phyloP scores from a whole-genome alignment of 2,888 invertebrate species.

The Scaptomyza polygonia region DNA sequence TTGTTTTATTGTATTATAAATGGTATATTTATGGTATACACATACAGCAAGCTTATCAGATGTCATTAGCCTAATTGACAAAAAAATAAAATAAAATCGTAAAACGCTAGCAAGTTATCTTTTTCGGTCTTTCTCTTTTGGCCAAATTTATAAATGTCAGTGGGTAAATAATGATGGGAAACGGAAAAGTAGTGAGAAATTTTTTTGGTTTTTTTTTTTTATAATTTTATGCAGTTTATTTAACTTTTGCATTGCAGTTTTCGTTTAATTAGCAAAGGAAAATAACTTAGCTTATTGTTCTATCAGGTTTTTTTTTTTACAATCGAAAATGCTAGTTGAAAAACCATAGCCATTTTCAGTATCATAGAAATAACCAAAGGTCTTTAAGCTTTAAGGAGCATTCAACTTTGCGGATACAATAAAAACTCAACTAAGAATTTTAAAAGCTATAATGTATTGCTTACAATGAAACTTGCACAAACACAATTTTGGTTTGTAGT shows the following conservation, averaged over 20 bases:
- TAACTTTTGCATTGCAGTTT: not conserved
- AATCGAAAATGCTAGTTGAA: not conserved
- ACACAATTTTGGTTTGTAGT: too few species aligned
- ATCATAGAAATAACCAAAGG: not conserved
- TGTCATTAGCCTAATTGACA: slow-evolving; percentile 55
- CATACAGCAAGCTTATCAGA: slow-evolving; percentile 38
- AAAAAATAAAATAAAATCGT: slow-evolving; percentile 1
- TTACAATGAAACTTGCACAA: too few species aligned
- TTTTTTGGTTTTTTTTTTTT: not conserved
- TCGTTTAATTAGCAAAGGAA: slow-evolving; percentile 6
- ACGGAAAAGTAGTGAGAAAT: not conserved
- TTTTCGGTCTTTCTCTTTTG: too few species aligned
- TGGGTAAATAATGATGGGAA: slow-evolving; percentile 14
- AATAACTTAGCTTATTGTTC: not conserved
- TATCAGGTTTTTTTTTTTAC: too few species aligned
- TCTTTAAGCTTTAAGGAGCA: too few species aligned
- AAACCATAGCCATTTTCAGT: not conserved
- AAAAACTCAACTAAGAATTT: too few species aligned
- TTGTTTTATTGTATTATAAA: slow-evolving; percentile 42
- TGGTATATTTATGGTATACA: not conserved
- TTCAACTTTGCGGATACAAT: too few species aligned
- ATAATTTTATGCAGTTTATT: slow-evolving; percentile 3
- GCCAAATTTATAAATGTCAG: slow-evolving; percentile 23
- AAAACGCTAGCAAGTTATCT: slow-evolving; percentile 32
- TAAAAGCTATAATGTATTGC: too few species aligned